Conservation (phyloP, 2,797 vertebrate species). For the Psittacula derbiana region DNA sequence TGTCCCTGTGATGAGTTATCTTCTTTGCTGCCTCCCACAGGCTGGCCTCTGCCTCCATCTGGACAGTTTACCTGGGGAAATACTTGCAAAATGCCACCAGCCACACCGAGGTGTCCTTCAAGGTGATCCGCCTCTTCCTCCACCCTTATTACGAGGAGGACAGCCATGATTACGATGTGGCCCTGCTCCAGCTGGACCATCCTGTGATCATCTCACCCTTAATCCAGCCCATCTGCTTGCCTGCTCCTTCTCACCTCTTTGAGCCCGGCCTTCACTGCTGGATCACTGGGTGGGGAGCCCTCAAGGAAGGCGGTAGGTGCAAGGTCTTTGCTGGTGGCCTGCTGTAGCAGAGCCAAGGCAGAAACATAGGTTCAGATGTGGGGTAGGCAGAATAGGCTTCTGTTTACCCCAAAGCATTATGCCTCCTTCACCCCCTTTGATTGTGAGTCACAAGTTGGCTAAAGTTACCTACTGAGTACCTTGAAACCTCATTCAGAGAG, state of each 20-base stretch:
- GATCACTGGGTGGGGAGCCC: constrained; percentile 92
- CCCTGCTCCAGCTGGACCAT: constrained; percentile 87
- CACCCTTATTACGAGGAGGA: constrained; percentile 90
- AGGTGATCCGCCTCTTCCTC: constrained; percentile 83
- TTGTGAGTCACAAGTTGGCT: neutral
- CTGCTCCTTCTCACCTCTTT: constrained; percentile 84
- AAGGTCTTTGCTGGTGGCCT: neutral
- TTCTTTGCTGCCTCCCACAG: constrained; percentile 60
- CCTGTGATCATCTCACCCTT: constrained; percentile 72
- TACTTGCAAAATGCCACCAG: constrained; percentile 78
- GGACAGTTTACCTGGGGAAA: constrained; percentile 90
- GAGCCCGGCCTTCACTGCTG: constrained; percentile 88
- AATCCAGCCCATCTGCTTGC: constrained; percentile 87
- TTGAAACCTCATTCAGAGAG: neutral
- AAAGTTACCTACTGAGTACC: neutral
- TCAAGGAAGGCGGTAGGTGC: constrained; percentile 83
- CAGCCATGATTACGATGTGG: constrained; percentile 90
- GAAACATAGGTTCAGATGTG: neutral
- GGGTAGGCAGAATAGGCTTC: neutral
- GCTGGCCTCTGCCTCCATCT: constrained; percentile 81
- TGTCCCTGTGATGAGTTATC: neutral
- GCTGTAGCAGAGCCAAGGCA: neutral
- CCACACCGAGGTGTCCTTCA: constrained; percentile 83
- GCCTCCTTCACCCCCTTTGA: neutral
- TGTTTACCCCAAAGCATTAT: neutral